These are phyloP conservation scores for Triplophysa tibetana DNA, from an alignment of 2,113 vertebrate species.

Conservation along the genomic window DNA sequence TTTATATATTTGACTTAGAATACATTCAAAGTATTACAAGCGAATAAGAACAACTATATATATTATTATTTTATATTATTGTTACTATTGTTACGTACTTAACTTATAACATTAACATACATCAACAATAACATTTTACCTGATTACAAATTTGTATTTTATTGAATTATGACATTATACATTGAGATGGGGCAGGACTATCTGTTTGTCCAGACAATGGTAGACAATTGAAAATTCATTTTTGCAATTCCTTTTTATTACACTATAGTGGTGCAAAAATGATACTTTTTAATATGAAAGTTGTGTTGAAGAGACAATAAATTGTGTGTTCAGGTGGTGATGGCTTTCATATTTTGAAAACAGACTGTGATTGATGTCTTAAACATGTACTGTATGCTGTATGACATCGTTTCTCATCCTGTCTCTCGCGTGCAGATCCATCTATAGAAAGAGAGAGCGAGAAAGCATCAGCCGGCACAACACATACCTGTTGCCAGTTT, in stretches of 20 bases:
- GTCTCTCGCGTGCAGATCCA: not conserved
- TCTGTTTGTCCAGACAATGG: too few species aligned
- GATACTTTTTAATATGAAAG: too few species aligned
- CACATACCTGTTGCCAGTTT: slow-evolving; percentile 23
- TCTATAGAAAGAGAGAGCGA: not conserved
- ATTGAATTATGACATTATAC: not conserved
- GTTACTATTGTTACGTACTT: too few species aligned
- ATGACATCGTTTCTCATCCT: slow-evolving; percentile 8
- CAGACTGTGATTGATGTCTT: slow-evolving; percentile 4
- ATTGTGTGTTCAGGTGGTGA: not conserved
- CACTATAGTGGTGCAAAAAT: too few species aligned
- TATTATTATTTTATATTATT: not conserved
- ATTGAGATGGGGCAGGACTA: too few species aligned
- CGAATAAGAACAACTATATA: not conserved
- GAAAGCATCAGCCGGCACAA: slow-evolving; percentile 11
- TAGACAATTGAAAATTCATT: too few species aligned
- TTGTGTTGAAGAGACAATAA: not conserved
- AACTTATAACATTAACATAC: too few species aligned
- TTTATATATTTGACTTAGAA: not conserved
- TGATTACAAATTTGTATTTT: too few species aligned
- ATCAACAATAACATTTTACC: too few species aligned
- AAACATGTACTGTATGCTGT: not conserved
- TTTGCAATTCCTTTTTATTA: too few species aligned
- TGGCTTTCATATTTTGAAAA: not conserved
- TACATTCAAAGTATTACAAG: not conserved